Conservation (phyloP, 2,113 vertebrate species). For the Grallaria varia region DNA sequence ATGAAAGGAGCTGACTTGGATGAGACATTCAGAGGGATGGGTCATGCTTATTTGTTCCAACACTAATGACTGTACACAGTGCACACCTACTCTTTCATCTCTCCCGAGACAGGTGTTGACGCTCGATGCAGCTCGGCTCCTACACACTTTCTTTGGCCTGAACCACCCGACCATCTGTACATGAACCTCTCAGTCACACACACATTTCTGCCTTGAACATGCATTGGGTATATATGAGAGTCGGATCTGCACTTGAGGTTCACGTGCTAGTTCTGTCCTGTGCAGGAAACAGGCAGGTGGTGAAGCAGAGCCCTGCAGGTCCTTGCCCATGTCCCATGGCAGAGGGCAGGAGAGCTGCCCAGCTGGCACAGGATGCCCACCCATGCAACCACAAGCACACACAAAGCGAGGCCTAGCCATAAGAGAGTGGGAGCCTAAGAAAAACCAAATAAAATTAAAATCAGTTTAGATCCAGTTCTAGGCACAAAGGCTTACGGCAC, state of each 20-base stretch:
- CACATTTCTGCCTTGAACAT: not conserved
- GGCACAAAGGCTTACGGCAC: not conserved
- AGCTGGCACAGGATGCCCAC: not conserved
- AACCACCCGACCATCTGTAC: not conserved
- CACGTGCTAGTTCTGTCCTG: not conserved
- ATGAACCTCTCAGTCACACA: not conserved
- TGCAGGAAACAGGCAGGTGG: not conserved
- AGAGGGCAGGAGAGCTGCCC: not conserved
- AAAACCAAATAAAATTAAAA: not conserved
- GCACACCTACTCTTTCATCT: not conserved
- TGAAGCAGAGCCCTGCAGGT: not conserved
- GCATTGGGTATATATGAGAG: rapidly evolving
- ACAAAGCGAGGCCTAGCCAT: not conserved
- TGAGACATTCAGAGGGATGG: not conserved
- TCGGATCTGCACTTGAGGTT: not conserved
- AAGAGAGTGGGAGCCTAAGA: not conserved
- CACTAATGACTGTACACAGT: not conserved
- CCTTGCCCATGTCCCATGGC: rapidly evolving
- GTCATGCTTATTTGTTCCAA: not conserved
- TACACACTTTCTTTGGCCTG: not conserved
- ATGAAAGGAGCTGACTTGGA: not conserved
- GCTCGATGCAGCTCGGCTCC: not conserved
- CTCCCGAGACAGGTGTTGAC: not conserved
- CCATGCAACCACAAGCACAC: not conserved
- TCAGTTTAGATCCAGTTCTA: not conserved